Conservation (phyloP, 2,888 invertebrate genomes). For the Netelia fuscicornis region DNA sequence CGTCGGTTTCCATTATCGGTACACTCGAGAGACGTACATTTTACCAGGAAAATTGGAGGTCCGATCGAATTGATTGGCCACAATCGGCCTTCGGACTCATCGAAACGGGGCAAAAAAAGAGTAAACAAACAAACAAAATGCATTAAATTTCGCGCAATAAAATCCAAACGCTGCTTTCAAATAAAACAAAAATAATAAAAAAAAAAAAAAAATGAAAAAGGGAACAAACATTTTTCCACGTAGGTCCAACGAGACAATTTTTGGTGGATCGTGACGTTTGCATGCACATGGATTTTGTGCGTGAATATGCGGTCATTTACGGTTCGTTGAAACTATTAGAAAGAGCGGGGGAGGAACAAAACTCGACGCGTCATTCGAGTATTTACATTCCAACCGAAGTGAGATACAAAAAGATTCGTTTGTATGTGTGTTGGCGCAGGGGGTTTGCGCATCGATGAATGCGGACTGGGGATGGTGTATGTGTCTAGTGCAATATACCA, state of each 20-base stretch:
- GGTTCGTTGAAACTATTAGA: constrained; percentile 61
- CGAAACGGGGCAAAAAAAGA: not conserved
- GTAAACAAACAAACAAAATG: not conserved
- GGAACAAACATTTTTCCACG: not conserved
- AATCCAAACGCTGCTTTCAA: not conserved
- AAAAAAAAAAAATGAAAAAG: not conserved
- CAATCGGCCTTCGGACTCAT: constrained; percentile 1
- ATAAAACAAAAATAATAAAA: not conserved
- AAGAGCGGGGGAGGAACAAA: not conserved
- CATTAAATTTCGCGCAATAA: constrained; percentile 27
- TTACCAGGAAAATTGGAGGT: constrained; percentile 4
- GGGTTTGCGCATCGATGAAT: constrained; percentile 1
- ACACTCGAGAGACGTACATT: constrained; percentile 4
- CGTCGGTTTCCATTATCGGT: constrained; percentile 17
- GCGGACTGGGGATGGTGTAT: not conserved
- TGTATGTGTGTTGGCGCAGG: constrained; percentile 23
- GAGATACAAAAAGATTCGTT: constrained; percentile 15
- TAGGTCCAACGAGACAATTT: not conserved
- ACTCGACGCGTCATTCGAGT: constrained; percentile 54
- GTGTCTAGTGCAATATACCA: constrained; percentile 65
- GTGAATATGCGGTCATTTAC: constrained; percentile 17
- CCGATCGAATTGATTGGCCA: constrained; percentile 17
- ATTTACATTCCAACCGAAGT: constrained; percentile 46
- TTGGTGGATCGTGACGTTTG: not conserved
- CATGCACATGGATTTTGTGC: constrained; percentile 5